Percentiles rank a stretch among this genome's conserved stretches.
Evolutionary conservation across 2,113 vertebrate species (phyloP).

Genomic region (rat (Rattus norvegicus)): GRCr8 NC_086036.1:65732001-65732500

Average conservation of each 20-base stretch:
- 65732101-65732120: conserved; percentile 23
- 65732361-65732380: not conserved
- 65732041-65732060: conserved; percentile 75
- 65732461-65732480: conserved; percentile 33
- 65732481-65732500: not conserved
- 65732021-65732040: conserved; percentile 55
- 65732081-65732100: conserved; percentile 70
- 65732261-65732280: not conserved
- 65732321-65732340: not conserved
- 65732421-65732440: not conserved
- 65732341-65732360: not conserved
- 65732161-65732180: not conserved
- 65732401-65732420: not conserved
- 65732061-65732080: conserved; percentile 67
- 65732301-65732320: not conserved
- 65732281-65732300: not conserved
- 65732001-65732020: conserved; percentile 77
- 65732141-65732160: conserved; percentile 16
- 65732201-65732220: not conserved
- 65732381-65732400: not conserved
- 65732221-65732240: not conserved
- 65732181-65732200: conserved; percentile 17
- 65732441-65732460: conserved; percentile 8
- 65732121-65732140: conserved; percentile 39
- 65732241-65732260: not conserved